Evolutionary conservation across 2,113 vertebrate genomes (phyloP), one percentile per base, ranked within the genome.

Genomic region (Gulo gulo): DNA sequence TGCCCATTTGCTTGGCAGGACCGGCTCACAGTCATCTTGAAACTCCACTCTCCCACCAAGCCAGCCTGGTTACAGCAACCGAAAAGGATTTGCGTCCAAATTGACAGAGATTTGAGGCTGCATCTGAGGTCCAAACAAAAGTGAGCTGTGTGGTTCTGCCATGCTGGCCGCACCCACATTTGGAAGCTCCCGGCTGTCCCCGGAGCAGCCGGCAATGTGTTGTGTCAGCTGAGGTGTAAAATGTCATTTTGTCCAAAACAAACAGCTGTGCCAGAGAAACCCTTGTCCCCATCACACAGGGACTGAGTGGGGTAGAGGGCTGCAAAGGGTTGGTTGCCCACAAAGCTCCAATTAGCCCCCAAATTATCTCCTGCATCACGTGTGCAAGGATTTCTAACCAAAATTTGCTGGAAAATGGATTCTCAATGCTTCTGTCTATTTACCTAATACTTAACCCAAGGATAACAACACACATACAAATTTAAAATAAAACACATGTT

Each of bases 401-500:
- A 99, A 97, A 98, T 98, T 97, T 98, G 98, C 98, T 97, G 98
- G 98, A 98, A 99, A 99, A 98, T 98, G 97, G 98, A 98, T 99
- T 98, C 98, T 99, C 98, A 98, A 98, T 98, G 98, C 96, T 76
- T 98, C 98, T 98, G 98, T 98, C 98, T 99, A 98, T 99, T 99
- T 99, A 98, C 98, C 98, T 98, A 99, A 98, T 98, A 98, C 98
- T 99, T 99, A 99, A 98, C 98, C 98, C 97, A 99, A 98, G 97
- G 98, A 98, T 99, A 99, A 98, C 98, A 98, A 98, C 98, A 98
- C 98, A 98, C 98, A 99, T 98, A 98, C 98, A 99, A 98, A 98
- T 98, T 98, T 99, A 99, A 99, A 99, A 98, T 98, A 98, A 99
- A 99, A 99, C 99, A 99, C 93, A 98, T 98, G 98, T 97, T 97